Base-by-base conservation (phyloP, 1,140 invertebrate genomes). In the Micrasema minimum region DNA sequence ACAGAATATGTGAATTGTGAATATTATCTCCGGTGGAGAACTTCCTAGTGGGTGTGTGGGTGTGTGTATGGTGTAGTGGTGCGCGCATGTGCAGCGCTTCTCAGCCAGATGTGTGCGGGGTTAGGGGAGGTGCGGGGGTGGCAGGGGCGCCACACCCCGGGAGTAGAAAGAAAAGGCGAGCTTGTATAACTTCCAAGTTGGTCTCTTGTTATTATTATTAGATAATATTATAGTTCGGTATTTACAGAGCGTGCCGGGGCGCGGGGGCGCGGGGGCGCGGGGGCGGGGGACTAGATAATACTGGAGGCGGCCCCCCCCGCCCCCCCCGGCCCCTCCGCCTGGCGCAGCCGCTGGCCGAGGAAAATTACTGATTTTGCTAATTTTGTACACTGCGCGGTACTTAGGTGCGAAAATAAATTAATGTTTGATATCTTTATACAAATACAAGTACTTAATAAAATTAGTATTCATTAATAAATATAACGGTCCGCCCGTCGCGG, bases 271-370 rank as follows among this genome's bases (percentile, higher is more conserved):
- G 18, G 37, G 61, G 53, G 77, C 70, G 73, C 80, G 78, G 79
- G 53, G 79, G 77, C 75, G 78, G 76, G 77, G 78, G 83, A 84
- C 83, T 83, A 83, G 82, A 83, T 85, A 85, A 85, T 85, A 85
- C 82, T 83, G 82, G 81, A 81, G 79, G 78, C 77, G 78, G 77
- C 79, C 79, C 77, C 16, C 12, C 67, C 59, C 67, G 43, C 26
- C 50, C 66, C 43, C 35, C 51, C 41, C 53, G 51, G 37, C 48
- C 16, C 48, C 23, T 46, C 37, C 55, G 48, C 48, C 51, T 12
- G 20, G 48, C 26, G 26, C 26, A 31, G 26, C 53, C 64, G 20
- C 64, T 50, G 46, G 41, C 71, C 26, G 26, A 22, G 51, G 22
- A 55, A 20, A 46, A 66, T 43, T 20, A 35, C 62, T 45, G 46